Conservation (phyloP, 2,888 invertebrate species). For the Cybosia mesomella region DNA sequence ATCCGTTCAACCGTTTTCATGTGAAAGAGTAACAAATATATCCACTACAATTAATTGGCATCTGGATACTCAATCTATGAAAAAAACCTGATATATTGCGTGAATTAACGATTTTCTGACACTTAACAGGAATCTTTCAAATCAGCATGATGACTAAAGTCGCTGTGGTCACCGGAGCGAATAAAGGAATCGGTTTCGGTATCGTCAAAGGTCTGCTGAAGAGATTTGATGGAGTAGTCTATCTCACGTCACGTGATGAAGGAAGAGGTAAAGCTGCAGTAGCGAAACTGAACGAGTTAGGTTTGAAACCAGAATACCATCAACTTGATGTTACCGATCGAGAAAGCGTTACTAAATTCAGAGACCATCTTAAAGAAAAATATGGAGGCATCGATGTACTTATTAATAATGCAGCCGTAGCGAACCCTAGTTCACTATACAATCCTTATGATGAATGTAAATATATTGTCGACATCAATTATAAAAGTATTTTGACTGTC, state of each 20-base stretch:
- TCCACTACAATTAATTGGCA: too few species aligned
- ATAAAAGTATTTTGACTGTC: conserved; percentile 87
- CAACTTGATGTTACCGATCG: conserved; percentile 45
- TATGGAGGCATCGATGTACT: conserved; percentile 91
- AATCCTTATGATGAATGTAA: conserved; percentile 78
- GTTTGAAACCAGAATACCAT: conserved; percentile 44
- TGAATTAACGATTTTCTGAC: too few species aligned
- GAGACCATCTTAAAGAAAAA: conserved; percentile 84
- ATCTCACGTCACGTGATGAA: conserved; percentile 79
- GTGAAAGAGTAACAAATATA: too few species aligned
- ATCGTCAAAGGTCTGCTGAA: conserved; percentile 87
- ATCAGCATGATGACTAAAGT: conserved; percentile 26
- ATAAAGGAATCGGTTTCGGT: conserved; percentile 89
- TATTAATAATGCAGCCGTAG: conserved; percentile 91
- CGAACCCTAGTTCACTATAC: conserved; percentile 9
- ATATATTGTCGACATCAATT: conserved; percentile 89
- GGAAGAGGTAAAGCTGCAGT: conserved; percentile 52
- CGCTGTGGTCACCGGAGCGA: conserved; percentile 87
- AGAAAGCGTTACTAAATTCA: conserved; percentile 85
- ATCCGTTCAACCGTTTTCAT: too few species aligned
- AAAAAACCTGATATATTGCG: too few species aligned
- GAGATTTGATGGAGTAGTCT: conserved; percentile 86
- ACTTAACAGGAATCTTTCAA: not conserved
- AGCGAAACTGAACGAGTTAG: conserved; percentile 48
- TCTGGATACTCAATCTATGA: too few species aligned